Base-by-base conservation (phyloP, 2,797 vertebrate species). In the Megaceryle alcyon region DNA sequence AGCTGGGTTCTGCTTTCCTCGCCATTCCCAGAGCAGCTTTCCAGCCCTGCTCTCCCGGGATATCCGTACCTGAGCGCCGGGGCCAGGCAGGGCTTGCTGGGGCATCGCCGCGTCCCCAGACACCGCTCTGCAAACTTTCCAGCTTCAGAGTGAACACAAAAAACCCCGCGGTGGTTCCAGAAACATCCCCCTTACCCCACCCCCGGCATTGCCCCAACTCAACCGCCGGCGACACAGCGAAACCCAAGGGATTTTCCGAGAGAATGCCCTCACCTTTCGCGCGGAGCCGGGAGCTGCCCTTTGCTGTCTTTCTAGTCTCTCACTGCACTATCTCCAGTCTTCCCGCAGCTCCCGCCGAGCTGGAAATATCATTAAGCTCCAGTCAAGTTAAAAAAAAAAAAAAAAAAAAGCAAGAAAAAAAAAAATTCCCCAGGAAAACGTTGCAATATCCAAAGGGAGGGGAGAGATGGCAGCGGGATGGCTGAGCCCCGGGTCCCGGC, bases 211-310 rank as follows among this genome's bases (percentile, higher is more conserved):
- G 53, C 75, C 92, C 18, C 82, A 9, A 12, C 72, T 69, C 83
- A 3, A 53, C 72, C 16, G 1, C 80, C 29, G 13, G 57, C 7
- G 3, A 65, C 0, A 63, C 46, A 7, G 81, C 73, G 17, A 91
- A 92, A 82, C 82, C 92, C 90, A 1, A 43, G 79, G 85, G 96
- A 56, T 95, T 96, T 86, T 29, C 88, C 94, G 25, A 48, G 89
- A 81, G 92, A 73, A 65, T n/a, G 10, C 90, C 84, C 95, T 96
- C 96, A 95, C 93, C 95, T 96, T 94, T 84, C 92, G 91, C 60
- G 65, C 5, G 4, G 94, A 84, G 84, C 89, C 13, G 65, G 91
- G 73, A 92, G 84, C 90, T 86, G 89, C 94, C 77, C 59, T 61
- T 19, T 14, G 95, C 91, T 66, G 88, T 29, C 70, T 90, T 49